These are phyloP conservation scores for Rhogogaster chlorosoma DNA, from an alignment of 2,888 invertebrate genomes.

Conservation along the genomic window DNA sequence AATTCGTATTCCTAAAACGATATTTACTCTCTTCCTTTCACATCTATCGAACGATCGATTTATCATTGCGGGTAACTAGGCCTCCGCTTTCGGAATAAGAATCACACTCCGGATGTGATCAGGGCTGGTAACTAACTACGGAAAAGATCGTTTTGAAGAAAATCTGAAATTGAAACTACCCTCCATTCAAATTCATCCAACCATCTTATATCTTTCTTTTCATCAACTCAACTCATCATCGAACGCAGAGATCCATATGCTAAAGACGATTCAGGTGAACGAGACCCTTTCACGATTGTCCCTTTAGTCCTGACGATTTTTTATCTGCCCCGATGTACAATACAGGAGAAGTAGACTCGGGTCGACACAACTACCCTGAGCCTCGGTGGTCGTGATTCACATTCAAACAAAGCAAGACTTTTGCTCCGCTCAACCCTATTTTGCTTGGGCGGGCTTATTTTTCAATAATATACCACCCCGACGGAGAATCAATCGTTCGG, in stretches of 20 bases:
- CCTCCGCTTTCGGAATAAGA: background rate
- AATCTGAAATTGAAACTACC: background rate
- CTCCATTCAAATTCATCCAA: background rate
- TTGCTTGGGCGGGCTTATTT: constrained; percentile 15
- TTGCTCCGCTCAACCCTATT: constrained; percentile 5
- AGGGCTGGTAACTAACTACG: too few species aligned
- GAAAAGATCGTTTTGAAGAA: background rate
- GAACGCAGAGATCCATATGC: constrained; percentile 4
- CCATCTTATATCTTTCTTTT: background rate
- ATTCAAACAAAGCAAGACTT: constrained; percentile 40
- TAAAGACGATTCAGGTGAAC: background rate
- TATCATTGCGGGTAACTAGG: background rate
- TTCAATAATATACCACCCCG: constrained; percentile 15
- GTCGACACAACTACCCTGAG: constrained; percentile 26
- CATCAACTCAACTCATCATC: background rate
- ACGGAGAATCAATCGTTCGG: constrained; percentile 38
- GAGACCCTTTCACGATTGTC: background rate
- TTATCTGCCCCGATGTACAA: background rate
- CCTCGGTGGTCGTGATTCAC: constrained; percentile 16
- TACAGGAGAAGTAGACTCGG: background rate
- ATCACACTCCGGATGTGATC: background rate
- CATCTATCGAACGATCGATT: background rate
- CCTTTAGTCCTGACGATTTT: background rate
- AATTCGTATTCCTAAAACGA: constrained; percentile 37
- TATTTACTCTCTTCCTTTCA: background rate